These are phyloP conservation scores for Watsonalla binaria DNA, from an alignment of 2,888 invertebrate species.

Conservation along the genomic window DNA sequence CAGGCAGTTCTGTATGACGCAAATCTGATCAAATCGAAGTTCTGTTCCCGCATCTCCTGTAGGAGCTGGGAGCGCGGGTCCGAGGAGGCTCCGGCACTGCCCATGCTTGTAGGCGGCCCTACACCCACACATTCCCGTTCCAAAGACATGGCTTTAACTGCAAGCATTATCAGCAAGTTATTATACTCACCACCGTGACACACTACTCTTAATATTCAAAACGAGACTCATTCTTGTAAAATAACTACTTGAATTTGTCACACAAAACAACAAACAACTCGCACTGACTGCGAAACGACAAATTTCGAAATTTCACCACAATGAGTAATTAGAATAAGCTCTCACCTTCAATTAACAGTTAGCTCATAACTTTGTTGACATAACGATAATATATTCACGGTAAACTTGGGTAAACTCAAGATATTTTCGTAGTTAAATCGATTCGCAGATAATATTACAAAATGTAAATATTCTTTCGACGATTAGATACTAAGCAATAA, in stretches of 20 bases:
- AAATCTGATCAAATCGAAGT: constrained; percentile 97
- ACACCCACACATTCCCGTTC: constrained; percentile 60
- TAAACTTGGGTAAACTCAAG: constrained; percentile 47
- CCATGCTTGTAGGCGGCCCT: constrained; percentile 37
- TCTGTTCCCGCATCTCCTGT: constrained; percentile 93
- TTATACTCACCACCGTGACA: too few species aligned
- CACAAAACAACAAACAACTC: background rate
- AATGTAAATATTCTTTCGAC: constrained; percentile 24
- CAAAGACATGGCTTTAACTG: constrained; percentile 46
- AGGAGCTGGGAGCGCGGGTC: constrained; percentile 87
- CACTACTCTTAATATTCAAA: too few species aligned
- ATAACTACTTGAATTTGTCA: background rate
- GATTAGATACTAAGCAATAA: background rate
- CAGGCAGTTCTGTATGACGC: constrained; percentile 98
- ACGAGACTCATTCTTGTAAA: background rate
- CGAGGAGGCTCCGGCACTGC: constrained; percentile 30
- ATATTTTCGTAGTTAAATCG: constrained; percentile 62
- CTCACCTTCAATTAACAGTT: constrained; percentile 50
- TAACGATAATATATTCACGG: constrained; percentile 57
- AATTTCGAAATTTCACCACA: constrained; percentile 5
- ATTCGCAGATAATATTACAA: constrained; percentile 51
- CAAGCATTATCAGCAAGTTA: background rate
- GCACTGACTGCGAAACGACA: constrained; percentile 1
- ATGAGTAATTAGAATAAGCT: constrained; percentile 8
- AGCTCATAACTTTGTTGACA: constrained; percentile 67